Evolutionary conservation across 1,140 invertebrate species (phyloP).

Genomic region (Drosophila prosaltans): DNA sequence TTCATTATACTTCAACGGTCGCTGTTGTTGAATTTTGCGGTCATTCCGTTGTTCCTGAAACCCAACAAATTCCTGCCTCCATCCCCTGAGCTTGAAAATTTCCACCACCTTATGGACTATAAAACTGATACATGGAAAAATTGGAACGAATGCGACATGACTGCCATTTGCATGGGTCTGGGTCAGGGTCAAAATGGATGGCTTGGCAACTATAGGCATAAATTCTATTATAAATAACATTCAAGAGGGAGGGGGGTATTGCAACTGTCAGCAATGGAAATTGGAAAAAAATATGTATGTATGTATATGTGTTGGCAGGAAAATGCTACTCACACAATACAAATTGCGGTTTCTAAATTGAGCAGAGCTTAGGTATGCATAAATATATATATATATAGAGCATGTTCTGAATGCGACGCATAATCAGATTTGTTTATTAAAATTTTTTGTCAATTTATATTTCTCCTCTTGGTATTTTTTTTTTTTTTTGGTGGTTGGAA

Average conservation of each 20-base stretch:
- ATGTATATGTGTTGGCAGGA: slow-evolving; percentile 26
- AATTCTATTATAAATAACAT: slow-evolving; percentile 81
- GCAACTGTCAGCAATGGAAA: slow-evolving; percentile 78
- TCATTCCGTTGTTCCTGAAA: slow-evolving; percentile 22
- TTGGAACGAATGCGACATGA: slow-evolving; percentile 60
- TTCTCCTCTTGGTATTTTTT: slow-evolving; percentile 20
- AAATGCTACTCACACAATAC: slow-evolving; percentile 44
- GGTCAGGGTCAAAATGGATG: slow-evolving; percentile 40
- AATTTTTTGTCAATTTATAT: slow-evolving; percentile 47
- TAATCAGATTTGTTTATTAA: slow-evolving; percentile 76
- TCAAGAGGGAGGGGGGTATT: slow-evolving; percentile 64
- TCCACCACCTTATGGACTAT: background rate
- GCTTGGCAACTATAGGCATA: slow-evolving; percentile 60
- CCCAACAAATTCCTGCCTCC: background rate
- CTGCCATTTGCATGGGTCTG: slow-evolving; percentile 67
- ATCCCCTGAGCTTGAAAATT: background rate
- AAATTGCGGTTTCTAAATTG: slow-evolving; percentile 79
- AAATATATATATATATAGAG: background rate
- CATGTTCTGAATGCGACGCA: slow-evolving; percentile 45
- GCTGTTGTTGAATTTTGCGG: slow-evolving; percentile 74
- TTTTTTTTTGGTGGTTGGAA: background rate
- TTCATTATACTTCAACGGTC: slow-evolving; percentile 64
- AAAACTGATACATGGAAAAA: slow-evolving; percentile 58
- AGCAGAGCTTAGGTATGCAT: slow-evolving; percentile 31
- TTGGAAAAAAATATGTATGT: slow-evolving; percentile 49